Conservation (phyloP, 2,113 vertebrate genomes). For the Ciconia maguari region DNA sequence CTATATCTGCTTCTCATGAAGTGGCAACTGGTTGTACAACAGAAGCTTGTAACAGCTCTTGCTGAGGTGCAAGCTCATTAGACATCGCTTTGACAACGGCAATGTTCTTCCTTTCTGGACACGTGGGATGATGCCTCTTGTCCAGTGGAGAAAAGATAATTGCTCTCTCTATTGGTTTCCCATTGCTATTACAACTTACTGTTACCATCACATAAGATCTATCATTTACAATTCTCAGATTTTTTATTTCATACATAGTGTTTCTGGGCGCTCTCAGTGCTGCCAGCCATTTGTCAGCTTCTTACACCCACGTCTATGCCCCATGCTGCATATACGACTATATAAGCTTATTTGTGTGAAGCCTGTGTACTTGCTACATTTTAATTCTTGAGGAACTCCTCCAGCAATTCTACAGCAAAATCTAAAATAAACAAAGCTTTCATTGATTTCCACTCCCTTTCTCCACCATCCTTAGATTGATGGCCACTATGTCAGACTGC, state of each 20-base stretch:
- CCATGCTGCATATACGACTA: not conserved
- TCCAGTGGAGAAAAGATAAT: not conserved
- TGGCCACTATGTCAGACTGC: not conserved
- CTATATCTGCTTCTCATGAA: not conserved
- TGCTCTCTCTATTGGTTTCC: not conserved
- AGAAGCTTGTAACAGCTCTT: not conserved
- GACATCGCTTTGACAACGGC: not conserved
- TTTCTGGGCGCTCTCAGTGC: not conserved
- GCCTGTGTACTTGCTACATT: not conserved
- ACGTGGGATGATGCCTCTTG: not conserved
- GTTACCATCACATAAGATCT: not conserved
- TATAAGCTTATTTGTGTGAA: not conserved
- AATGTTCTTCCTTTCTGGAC: not conserved
- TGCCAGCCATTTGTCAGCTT: not conserved
- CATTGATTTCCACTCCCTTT: not conserved
- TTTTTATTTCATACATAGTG: not conserved
- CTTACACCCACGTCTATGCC: not conserved
- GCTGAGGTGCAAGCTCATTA: not conserved
- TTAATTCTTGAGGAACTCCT: not conserved
- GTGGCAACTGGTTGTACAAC: not conserved
- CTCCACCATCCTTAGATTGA: not conserved
- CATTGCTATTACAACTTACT: not conserved
- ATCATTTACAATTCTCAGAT: not conserved
- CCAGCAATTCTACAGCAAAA: not conserved
- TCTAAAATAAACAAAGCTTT: not conserved